Base-by-base conservation (phyloP, 2,797 vertebrate genomes). In the Melanotaenia pygmaea region DNA sequence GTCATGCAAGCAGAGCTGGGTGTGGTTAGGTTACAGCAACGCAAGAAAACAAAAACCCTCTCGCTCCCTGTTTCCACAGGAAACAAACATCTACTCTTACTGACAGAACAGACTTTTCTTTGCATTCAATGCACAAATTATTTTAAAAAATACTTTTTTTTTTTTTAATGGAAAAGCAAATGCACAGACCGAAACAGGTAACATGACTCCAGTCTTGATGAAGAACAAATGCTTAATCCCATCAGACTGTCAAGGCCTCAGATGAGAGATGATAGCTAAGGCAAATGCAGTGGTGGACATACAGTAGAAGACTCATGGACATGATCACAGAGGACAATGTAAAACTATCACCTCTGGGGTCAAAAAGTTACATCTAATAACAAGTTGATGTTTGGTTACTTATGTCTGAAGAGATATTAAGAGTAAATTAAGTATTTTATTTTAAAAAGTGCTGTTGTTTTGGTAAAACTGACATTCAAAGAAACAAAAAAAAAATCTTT, bases 241-340 rank as follows among this genome's bases (percentile, higher is more conserved):
- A n/a, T 37, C 51, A 85, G 84, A 85, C 78, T 77, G 70, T 30
- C 70, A 94, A 94, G 92, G 93, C 92, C 89, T 91, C 91, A 59
- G 67, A 87, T 84, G 76, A 82, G 72, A 80, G 72, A 77, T 74
- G 62, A 47, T 56, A 77, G 84, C 80, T 89, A 93, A 93, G 86
- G 90, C 90, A 88, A 87, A 90, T 60, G 68, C 54, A 88, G 84
- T 67, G 74, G 70, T 66, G 81, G 38, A 80, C 76, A 72, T 30
- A 77, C 30, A 77, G 45, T 62, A 56, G 5, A 34, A 77, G 69
- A 86, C 56, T 78, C 67, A 74, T 80, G 81, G 54, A 64, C 64
- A 71, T 18, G 0, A 67, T 35, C 64, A 79, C 72, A 76, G 54
- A 59, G 40, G 47, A 67, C 35, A 59, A 75, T 56, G 67, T 45